These are phyloP conservation scores for Embidobia sp. DNA, from an alignment of 2,888 invertebrate genomes.

Conservation along the genomic window DNA sequence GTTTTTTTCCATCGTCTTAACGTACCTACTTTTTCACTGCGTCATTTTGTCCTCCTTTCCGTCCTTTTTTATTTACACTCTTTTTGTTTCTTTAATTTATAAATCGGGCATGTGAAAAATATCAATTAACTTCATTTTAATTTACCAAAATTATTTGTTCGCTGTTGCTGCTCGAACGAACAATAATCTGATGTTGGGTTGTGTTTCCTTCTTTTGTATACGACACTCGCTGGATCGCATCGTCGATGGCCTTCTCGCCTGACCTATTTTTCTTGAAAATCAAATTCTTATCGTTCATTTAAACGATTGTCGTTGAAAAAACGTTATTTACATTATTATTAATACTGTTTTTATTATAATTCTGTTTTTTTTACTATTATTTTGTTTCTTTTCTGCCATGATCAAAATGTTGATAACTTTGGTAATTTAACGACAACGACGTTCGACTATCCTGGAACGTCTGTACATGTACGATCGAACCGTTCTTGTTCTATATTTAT, in stretches of 20 bases:
- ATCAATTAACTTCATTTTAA: slow-evolving; percentile 23
- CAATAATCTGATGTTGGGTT: slow-evolving; percentile 65
- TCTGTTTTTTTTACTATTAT: slow-evolving; percentile 13
- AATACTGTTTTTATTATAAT: not conserved
- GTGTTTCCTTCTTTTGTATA: slow-evolving; percentile 60
- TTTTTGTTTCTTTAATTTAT: not conserved
- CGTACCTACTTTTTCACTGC: slow-evolving; percentile 2
- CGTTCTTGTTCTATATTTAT: slow-evolving; percentile 58
- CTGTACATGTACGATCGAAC: slow-evolving; percentile 49
- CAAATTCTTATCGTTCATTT: slow-evolving; percentile 60
- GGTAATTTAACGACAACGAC: slow-evolving; percentile 30
- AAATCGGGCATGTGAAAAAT: slow-evolving; percentile 27
- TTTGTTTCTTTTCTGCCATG: slow-evolving; percentile 18
- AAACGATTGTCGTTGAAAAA: slow-evolving; percentile 30
- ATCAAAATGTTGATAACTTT: slow-evolving; percentile 20
- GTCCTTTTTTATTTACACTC: slow-evolving; percentile 8
- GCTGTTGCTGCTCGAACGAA: slow-evolving; percentile 62
- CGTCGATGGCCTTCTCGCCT: slow-evolving; percentile 69
- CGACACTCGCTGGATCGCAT: slow-evolving; percentile 71
- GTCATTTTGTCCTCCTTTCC: slow-evolving; percentile 7
- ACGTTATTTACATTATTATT: slow-evolving; percentile 9
- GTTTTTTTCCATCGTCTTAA: slow-evolving; percentile 54
- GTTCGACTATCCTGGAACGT: slow-evolving; percentile 47
- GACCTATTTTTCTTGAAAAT: slow-evolving; percentile 66
- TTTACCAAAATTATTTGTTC: slow-evolving; percentile 55